phyloP scores from a whole-genome alignment of 1,140 invertebrate species.

The Belonocnema kinseyi region DNA sequence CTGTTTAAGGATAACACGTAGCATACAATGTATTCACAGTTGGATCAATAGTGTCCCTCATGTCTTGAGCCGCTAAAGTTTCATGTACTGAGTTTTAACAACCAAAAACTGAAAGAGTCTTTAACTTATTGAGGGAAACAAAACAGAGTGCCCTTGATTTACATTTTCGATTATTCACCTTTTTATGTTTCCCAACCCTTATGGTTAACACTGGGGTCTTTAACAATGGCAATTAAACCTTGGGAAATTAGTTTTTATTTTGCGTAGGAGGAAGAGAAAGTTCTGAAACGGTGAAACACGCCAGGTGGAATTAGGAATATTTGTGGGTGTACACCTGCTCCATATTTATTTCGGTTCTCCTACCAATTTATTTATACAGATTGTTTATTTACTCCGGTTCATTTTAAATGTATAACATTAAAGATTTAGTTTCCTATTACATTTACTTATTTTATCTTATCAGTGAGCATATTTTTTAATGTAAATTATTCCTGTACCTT shows the following conservation, averaged over 20 bases:
- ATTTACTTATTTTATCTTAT: too few relatives aligned
- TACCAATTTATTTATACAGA: too few relatives aligned
- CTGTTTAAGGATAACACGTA: background rate
- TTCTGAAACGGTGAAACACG: background rate
- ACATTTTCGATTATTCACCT: too few relatives aligned
- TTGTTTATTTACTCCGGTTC: too few relatives aligned
- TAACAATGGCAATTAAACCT: background rate
- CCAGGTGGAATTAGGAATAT: background rate
- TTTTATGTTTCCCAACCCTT: too few relatives aligned
- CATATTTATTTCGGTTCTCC: too few relatives aligned
- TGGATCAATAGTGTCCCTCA: conserved; percentile 8
- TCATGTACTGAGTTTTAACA: background rate
- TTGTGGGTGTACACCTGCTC: background rate
- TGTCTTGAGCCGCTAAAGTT: background rate
- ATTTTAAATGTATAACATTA: too few relatives aligned
- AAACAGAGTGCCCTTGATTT: too few relatives aligned
- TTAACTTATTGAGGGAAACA: too few relatives aligned
- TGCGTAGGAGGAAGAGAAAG: background rate
- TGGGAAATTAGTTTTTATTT: background rate
- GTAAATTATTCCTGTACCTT: background rate
- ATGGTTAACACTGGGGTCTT: too few relatives aligned
- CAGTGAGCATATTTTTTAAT: background rate
- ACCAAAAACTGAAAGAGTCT: too few relatives aligned
- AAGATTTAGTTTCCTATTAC: too few relatives aligned
- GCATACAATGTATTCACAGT: background rate